Conservation (phyloP, 2,888 invertebrate species). For the Azorinus chamasolen region DNA sequence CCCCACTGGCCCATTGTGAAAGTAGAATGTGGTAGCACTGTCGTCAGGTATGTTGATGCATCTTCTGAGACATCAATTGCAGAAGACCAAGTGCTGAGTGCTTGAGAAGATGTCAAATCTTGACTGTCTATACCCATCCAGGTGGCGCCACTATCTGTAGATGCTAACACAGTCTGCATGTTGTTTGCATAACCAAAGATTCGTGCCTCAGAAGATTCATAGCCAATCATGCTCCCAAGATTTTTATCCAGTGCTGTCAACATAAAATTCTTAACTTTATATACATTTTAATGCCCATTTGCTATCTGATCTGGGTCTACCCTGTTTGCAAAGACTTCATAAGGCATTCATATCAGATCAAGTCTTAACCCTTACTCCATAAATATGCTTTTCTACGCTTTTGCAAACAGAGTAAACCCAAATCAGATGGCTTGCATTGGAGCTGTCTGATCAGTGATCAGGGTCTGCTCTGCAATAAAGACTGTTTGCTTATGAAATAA, state of each 20-base stretch:
- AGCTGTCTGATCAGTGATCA: too few species aligned
- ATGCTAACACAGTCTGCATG: slow-evolving; percentile 67
- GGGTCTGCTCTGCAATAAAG: too few species aligned
- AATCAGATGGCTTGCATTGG: too few species aligned
- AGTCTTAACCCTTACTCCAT: too few species aligned
- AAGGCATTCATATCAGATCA: too few species aligned
- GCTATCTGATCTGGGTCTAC: too few species aligned
- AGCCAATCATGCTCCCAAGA: slow-evolving; percentile 71
- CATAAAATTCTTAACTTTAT: too few species aligned
- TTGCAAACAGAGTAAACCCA: too few species aligned
- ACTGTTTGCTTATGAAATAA: too few species aligned
- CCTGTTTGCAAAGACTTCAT: too few species aligned
- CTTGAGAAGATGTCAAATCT: slow-evolving; percentile 28
- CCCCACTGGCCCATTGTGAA: slow-evolving; percentile 60
- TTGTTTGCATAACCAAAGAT: slow-evolving; percentile 75
- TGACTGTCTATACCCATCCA: slow-evolving; percentile 61
- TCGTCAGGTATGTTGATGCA: slow-evolving; percentile 24
- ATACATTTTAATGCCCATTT: too few species aligned
- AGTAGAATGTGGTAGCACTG: slow-evolving; percentile 34
- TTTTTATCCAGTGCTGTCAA: slow-evolving; percentile 50
- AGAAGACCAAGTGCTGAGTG: slow-evolving; percentile 21
- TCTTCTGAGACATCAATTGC: slow-evolving; percentile 62
- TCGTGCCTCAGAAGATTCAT: slow-evolving; percentile 52
- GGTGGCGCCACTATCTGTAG: slow-evolving; percentile 71
- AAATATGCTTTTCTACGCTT: too few species aligned